phyloP scores from a whole-genome alignment of 2,888 invertebrate genomes.

The Conchocele bisecta region DNA sequence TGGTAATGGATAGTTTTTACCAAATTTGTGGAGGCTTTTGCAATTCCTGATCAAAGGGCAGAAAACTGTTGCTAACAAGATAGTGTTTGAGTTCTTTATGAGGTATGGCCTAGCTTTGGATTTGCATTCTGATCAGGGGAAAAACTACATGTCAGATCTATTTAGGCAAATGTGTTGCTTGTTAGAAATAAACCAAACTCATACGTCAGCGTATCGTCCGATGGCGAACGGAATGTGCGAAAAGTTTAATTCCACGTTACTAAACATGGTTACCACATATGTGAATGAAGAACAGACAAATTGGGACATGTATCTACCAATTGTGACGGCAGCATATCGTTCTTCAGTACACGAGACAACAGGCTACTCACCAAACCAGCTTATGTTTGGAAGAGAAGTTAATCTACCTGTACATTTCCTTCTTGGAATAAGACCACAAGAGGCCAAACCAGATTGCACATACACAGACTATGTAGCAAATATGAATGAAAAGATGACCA shows the following conservation, averaged over 20 bases:
- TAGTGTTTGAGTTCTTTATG: slow-evolving; percentile 13
- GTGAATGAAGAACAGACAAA: slow-evolving; percentile 17
- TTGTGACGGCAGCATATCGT: slow-evolving; percentile 16
- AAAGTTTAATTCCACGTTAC: slow-evolving; percentile 16
- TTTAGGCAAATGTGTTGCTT: slow-evolving; percentile 19
- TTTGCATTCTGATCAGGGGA: neutral
- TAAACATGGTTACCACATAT: slow-evolving; percentile 16
- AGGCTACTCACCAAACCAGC: slow-evolving; percentile 24
- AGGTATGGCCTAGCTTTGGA: slow-evolving; percentile 13
- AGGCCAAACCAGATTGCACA: no score
- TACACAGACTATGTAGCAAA: no score
- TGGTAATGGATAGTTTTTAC: slow-evolving; percentile 26
- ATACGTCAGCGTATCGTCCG: slow-evolving; percentile 2
- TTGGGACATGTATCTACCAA: no score
- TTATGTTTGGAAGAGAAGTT: slow-evolving; percentile 18
- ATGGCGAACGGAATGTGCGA: neutral
- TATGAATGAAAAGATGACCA: no score
- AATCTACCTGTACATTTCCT: slow-evolving; percentile 6
- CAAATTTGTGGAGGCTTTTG: slow-evolving; percentile 30
- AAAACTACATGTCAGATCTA: slow-evolving; percentile 1
- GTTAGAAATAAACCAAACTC: slow-evolving; percentile 7
- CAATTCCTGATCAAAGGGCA: slow-evolving; percentile 36
- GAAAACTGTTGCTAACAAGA: slow-evolving; percentile 14
- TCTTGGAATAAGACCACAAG: no score
- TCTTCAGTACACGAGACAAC: slow-evolving; percentile 13